Evolutionary conservation across 2,888 invertebrate genomes (phyloP).

Genomic region (Dasypogon diadema): DNA sequence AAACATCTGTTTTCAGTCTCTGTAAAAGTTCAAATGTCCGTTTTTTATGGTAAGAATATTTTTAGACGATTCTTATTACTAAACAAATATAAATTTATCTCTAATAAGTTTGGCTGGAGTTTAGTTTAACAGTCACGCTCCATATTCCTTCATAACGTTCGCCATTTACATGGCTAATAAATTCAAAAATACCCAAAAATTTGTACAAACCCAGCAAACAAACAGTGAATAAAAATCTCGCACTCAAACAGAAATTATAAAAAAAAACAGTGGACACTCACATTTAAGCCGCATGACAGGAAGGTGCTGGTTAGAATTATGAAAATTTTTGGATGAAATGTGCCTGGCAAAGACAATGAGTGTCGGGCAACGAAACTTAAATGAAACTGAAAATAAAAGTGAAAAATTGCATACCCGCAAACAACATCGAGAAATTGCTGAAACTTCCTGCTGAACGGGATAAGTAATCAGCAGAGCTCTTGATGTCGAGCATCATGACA

Average conservation of each 20-base stretch:
- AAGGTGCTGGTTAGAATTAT: neutral
- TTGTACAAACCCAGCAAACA: no score
- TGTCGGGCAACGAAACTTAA: neutral
- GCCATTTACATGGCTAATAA: no score
- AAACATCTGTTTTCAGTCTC: no score
- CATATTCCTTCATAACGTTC: no score
- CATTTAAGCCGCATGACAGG: conserved; percentile 27
- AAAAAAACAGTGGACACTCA: conserved; percentile 3
- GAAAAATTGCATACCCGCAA: conserved; percentile 78
- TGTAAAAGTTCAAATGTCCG: no score
- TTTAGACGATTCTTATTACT: no score
- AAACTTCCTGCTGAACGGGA: conserved; percentile 88
- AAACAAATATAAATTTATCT: no score
- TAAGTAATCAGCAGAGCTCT: conserved; percentile 91
- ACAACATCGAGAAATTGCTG: conserved; percentile 95
- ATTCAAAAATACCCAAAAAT: no score
- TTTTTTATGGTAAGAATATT: no score
- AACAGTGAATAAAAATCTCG: no score
- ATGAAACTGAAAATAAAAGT: neutral
- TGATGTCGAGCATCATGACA: conserved; percentile 87
- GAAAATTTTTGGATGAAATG: neutral
- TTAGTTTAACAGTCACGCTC: no score
- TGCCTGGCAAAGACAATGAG: conserved; percentile 5
- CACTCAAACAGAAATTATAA: neutral
- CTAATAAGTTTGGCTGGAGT: no score